A percentile compares a stretch with the other conserved stretches of the same genome.
Conservation (phyloP, 2,113 vertebrate species). For the Perca flavescens region DNA sequence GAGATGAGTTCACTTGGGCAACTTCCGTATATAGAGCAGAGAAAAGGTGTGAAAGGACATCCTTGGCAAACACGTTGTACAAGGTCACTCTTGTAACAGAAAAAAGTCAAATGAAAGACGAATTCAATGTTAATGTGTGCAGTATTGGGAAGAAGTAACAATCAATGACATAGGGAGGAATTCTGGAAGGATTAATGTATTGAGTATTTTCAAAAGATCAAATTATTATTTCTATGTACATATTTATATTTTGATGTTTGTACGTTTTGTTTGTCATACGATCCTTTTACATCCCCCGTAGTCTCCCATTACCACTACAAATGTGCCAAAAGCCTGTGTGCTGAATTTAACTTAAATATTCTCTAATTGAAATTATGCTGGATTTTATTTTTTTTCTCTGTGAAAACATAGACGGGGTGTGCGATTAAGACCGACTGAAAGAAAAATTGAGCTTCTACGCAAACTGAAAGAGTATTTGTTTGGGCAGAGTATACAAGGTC, state of each 20-base stretch:
- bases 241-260: constrained; percentile 68
- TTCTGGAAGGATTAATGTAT: background rate
- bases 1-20: constrained; percentile 37
- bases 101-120: background rate
- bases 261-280: constrained; percentile 41
- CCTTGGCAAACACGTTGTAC: too few relatives aligned
- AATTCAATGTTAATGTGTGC: background rate
- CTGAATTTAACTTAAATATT: constrained; percentile 28
- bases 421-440: background rate
- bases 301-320: constrained; percentile 43
- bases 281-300: constrained; percentile 18
- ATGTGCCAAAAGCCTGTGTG: constrained; percentile 71
- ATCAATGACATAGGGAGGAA: background rate
- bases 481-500: constrained; percentile 15
- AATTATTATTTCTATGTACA: constrained; percentile 64
- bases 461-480: constrained; percentile 31
- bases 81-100: constrained; percentile 5
- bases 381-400: constrained; percentile 21
- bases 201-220: constrained; percentile 60
- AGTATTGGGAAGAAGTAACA: background rate
- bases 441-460: background rate
- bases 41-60: background rate
- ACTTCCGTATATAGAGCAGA: background rate
- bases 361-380: constrained; percentile 26
- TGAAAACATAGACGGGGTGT: constrained; percentile 9